phyloP scores from a whole-genome alignment of 2,888 invertebrate species.

The Caenorhabditis virilis region DNA sequence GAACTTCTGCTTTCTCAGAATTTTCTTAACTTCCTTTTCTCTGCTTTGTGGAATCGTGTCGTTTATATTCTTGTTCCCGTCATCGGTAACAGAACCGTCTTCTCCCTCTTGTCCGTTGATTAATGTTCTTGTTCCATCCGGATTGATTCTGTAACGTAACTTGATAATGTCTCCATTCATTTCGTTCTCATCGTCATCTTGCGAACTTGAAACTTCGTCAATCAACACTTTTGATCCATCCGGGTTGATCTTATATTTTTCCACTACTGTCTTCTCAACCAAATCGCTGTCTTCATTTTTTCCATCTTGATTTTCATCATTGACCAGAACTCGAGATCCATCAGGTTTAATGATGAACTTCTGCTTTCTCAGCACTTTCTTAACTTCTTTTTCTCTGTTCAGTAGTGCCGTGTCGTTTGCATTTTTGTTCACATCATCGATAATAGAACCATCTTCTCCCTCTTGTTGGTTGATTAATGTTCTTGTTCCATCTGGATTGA shows the following conservation, averaged over 20 bases:
- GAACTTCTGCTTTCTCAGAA: too few species aligned
- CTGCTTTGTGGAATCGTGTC: too few species aligned
- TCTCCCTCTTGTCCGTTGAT: neutral
- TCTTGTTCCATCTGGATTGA: too few species aligned
- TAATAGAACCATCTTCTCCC: too few species aligned
- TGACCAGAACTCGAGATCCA: too few species aligned
- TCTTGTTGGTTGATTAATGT: too few species aligned
- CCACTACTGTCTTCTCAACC: neutral
- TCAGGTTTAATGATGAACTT: too few species aligned
- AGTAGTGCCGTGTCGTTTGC: too few species aligned
- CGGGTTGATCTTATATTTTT: neutral
- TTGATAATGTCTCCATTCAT: neutral
- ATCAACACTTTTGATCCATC: neutral
- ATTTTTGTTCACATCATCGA: too few species aligned
- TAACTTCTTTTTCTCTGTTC: neutral
- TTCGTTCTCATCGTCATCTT: neutral
- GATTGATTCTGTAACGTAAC: neutral
- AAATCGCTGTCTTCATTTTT: neutral
- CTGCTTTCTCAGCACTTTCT: neutral
- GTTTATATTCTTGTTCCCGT: too few species aligned
- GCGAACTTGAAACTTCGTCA: neutral
- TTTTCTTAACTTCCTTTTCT: too few species aligned
- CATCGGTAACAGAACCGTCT: too few species aligned
- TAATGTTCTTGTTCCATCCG: neutral
- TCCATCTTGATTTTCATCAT: neutral